Conservation (phyloP, 2,888 invertebrate genomes). For the Prostheceraeus crozeri region DNA sequence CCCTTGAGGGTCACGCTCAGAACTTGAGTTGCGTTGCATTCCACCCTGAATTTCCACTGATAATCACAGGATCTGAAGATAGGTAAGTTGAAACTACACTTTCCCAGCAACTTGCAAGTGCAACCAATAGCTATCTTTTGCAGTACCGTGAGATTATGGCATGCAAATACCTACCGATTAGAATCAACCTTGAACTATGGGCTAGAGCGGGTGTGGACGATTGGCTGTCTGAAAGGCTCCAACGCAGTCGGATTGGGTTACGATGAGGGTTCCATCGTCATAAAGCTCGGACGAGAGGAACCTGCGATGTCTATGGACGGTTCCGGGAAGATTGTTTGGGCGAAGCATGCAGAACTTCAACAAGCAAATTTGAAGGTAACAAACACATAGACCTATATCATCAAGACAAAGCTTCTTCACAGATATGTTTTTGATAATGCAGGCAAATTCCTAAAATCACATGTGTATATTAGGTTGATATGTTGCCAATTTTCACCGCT, state of each 20-base stretch:
- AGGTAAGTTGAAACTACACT: no score
- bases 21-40: slow-evolving; percentile 81
- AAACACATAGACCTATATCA: no score
- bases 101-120: no score
- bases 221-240: slow-evolving; percentile 80
- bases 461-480: no score
- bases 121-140: no score
- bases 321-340: slow-evolving; percentile 96
- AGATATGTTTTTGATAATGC: no score
- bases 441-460: no score
- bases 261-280: slow-evolving; percentile 63
- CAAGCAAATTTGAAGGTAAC: slow-evolving; percentile 85
- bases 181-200: slow-evolving; percentile 96
- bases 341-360: slow-evolving; percentile 93
- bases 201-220: slow-evolving; percentile 94
- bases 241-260: slow-evolving; percentile 95
- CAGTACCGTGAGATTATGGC: slow-evolving; percentile 93
- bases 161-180: slow-evolving; percentile 90
- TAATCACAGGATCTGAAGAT: slow-evolving; percentile 93
- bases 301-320: slow-evolving; percentile 99
- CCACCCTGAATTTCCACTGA: slow-evolving; percentile 93
- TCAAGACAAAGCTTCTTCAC: no score
- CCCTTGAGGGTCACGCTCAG: slow-evolving; percentile 88
- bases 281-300: slow-evolving; percentile 79
- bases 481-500: no score